Conservation (phyloP, 2,113 vertebrate species). For the Pachycephala philippinensis region DNA sequence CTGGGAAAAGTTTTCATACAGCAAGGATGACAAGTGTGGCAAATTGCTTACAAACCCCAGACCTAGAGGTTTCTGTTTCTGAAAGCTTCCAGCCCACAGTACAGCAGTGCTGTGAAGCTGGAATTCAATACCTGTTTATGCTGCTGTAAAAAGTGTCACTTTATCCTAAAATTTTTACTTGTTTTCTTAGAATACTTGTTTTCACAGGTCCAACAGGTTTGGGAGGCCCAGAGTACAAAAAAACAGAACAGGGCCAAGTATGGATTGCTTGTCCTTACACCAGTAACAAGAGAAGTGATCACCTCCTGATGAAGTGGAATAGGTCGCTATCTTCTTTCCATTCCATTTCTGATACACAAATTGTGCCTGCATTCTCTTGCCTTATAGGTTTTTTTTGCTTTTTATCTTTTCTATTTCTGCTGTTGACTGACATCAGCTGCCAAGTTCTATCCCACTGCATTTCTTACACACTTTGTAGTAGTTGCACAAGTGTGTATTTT, state of each 20-base stretch:
- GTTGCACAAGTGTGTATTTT: background rate
- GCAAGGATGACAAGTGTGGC: slow-evolving; percentile 55
- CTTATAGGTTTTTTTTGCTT: background rate
- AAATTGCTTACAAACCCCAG: slow-evolving; percentile 49
- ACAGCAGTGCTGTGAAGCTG: background rate
- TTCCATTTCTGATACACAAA: background rate
- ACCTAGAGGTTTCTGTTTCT: background rate
- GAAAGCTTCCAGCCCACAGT: background rate
- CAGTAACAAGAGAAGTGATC: background rate
- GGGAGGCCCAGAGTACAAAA: background rate
- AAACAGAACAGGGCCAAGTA: background rate
- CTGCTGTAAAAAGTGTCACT: background rate
- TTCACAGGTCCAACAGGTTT: background rate
- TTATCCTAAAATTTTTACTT: background rate
- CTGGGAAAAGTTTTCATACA: slow-evolving; percentile 55
- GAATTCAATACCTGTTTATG: background rate
- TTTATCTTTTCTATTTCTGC: background rate
- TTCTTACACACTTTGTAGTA: background rate
- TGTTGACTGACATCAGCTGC: background rate
- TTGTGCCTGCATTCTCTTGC: background rate
- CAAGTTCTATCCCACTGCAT: background rate
- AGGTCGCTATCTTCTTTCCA: background rate
- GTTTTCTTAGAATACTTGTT: background rate
- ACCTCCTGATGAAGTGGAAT: background rate
- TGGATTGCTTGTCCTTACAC: background rate